Evolutionary conservation across 1,140 invertebrate genomes (phyloP).

Genomic region (Drosophila bifasciata): DNA sequence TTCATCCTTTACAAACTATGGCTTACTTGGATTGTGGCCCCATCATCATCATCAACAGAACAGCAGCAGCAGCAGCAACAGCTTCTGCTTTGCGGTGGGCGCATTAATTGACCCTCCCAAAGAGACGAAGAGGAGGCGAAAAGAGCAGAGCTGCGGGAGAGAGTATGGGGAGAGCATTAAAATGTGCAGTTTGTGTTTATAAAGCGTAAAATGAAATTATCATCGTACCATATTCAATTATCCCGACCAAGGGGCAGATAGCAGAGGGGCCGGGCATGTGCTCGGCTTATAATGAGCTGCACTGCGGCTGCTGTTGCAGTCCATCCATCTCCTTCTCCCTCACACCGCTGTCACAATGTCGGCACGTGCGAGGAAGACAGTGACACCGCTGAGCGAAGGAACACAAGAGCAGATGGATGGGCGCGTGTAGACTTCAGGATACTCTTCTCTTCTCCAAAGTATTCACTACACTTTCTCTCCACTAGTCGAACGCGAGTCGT

Average conservation of each 20-base stretch:
- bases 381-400: too few species aligned
- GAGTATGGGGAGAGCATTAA: not conserved
- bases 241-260: conserved; percentile 24
- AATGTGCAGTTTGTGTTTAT: conserved; percentile 71
- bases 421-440: too few species aligned
- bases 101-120: conserved; percentile 54
- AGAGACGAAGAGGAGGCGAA: not conserved
- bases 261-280: too few species aligned
- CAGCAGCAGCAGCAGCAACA: not conserved
- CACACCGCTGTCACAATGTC: too few species aligned
- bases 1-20: too few species aligned
- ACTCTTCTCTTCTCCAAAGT: too few species aligned
- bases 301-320: not conserved
- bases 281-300: not conserved
- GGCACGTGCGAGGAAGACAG: too few species aligned
- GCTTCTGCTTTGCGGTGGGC: conserved; percentile 46
- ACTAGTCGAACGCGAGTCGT: too few species aligned
- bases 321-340: not conserved
- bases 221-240: conserved; percentile 74
- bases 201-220: conserved; percentile 76
- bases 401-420: too few species aligned
- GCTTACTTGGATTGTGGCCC: too few species aligned
- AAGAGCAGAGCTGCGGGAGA: conserved; percentile 11
- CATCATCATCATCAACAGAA: too few species aligned
- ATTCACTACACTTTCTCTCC: too few species aligned